Evolutionary conservation across 2,888 invertebrate genomes (phyloP).

Genomic region (Digitonthophagus gazella): DNA sequence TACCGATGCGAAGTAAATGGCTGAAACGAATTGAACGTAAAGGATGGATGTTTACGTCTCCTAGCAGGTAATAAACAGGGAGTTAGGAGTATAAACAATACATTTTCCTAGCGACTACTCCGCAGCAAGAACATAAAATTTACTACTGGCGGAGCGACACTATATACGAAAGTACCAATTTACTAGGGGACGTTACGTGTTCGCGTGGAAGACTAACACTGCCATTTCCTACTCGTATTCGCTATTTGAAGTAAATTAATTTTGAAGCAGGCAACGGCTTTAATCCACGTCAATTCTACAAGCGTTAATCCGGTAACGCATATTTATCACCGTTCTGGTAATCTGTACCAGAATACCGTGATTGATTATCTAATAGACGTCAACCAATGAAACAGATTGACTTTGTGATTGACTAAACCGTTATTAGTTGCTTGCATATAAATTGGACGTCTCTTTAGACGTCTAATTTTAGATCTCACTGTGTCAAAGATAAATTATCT

Average conservation of each 20-base stretch:
- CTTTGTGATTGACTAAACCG: not conserved
- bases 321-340: no score
- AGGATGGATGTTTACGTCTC: not conserved
- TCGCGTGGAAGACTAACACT: not conserved
- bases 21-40: not conserved
- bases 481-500: not conserved
- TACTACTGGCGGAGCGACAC: not conserved
- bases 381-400: not conserved
- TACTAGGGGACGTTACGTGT: not conserved
- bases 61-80: not conserved
- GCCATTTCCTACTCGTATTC: not conserved
- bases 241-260: not conserved
- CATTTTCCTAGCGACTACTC: not conserved
- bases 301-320: no score
- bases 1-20: not conserved
- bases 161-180: not conserved
- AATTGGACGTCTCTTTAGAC: not conserved
- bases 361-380: not conserved
- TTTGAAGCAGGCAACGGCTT: no score
- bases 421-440: not conserved
- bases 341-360: not conserved
- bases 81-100: not conserved
- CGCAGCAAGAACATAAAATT: not conserved
- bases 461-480: no score
- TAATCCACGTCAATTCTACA: no score